Evolutionary conservation across 1,140 invertebrate species (phyloP), one percentile per base, ranked within the genome.

Genomic region (Sinella curviseta): DNA sequence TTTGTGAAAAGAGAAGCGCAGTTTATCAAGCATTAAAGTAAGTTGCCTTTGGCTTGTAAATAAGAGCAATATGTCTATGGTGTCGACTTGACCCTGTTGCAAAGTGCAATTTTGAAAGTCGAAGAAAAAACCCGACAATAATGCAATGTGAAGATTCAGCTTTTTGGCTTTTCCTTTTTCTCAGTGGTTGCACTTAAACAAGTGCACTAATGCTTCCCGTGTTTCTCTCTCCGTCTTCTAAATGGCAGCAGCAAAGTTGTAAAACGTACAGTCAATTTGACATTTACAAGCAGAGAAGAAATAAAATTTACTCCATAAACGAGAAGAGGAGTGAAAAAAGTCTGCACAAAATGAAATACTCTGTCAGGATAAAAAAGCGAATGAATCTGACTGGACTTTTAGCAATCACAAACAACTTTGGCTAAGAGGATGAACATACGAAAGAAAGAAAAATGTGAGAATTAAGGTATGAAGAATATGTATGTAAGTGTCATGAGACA

Each of bases 261-360:
- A 70, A 70, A 70, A 70, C 24, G 12, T 26, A 60, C 57, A 60
- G 57, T 60, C 57, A 60, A 60, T 60, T 70, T 30, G 65, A 70
- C 65, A 70, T 70, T 70, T 70, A 70, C 30, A 70, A 70, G 57
- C 30, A 4, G 12, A 12, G 57, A 60, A 60, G 24, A 60, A 60
- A 60, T 60, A 60, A 60, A 60, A 60, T 3, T 17, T 4, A 26
- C 57, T 60, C 24, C 12, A 31, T 31, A 70, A 70, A 70, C 16
- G 8, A 65, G n/a, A 48, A 48, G 8, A 48, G 20, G 39, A 48
- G 39, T 48, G 39, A 48, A 48, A 48, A 48, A 48, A 48, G 20
- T 48, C 39, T 48, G 39, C 39, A 48, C 39, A 48, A 48, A 20
- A n/a, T n/a, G n/a, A n/a, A n/a, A n/a, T n/a, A n/a, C 39, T 48